These are phyloP conservation scores for Ichneumoninae sp. DNA, from an alignment of 2,888 invertebrate genomes.

Conservation along the genomic window DNA sequence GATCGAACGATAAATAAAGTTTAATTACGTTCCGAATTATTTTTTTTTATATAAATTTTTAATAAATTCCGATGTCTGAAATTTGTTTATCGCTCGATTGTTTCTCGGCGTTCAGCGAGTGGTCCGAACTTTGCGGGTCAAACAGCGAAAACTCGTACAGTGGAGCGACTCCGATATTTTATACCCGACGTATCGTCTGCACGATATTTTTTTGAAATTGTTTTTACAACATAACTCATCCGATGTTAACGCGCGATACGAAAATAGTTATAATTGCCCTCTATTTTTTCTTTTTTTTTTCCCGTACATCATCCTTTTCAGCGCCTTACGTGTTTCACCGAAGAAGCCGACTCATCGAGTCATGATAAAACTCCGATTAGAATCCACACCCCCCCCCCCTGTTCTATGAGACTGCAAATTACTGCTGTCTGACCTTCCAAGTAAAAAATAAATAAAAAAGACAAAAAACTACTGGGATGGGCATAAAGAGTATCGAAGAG, in stretches of 20 bases:
- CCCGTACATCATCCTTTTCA: not conserved
- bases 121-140: not conserved
- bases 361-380: constrained; percentile 30
- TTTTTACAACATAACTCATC: constrained; percentile 9
- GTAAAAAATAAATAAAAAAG: not conserved
- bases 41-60: not conserved
- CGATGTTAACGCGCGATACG: not conserved
- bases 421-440: constrained; percentile 4
- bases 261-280: constrained; percentile 35
- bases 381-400: not conserved
- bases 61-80: not conserved
- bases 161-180: constrained; percentile 36
- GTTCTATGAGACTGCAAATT: not conserved
- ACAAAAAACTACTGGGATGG: not conserved
- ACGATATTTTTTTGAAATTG: constrained; percentile 5
- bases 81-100: not conserved
- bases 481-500: not conserved
- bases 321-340: constrained; percentile 21
- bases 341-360: constrained; percentile 29
- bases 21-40: not conserved
- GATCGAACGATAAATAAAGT: not conserved
- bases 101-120: not conserved
- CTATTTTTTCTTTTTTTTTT: not conserved
- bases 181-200: constrained; percentile 21
- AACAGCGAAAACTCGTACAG: constrained; percentile 12